Evolutionary conservation across 2,797 vertebrate species (phyloP).

Genomic region (Buceros bicornis): DNA sequence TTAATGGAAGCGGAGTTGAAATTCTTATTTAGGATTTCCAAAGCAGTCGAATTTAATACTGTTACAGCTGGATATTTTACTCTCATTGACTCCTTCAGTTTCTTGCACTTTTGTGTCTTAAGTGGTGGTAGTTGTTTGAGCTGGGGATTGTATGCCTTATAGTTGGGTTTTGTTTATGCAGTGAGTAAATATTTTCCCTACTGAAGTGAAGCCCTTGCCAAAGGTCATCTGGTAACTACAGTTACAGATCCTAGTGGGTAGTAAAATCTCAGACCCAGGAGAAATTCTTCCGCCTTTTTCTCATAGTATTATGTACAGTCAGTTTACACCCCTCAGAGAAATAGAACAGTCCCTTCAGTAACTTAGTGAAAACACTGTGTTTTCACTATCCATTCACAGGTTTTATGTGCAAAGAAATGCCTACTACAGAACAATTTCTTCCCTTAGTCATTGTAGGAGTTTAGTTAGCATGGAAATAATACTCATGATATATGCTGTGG

Average conservation of each 20-base stretch:
- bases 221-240: conserved; percentile 36
- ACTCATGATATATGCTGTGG: neutral
- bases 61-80: neutral
- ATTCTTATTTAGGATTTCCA: neutral
- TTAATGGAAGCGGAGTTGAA: neutral
- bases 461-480: neutral
- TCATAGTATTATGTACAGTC: neutral
- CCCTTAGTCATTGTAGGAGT: neutral
- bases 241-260: neutral
- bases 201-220: conserved; percentile 18
- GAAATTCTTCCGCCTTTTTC: conserved; percentile 12
- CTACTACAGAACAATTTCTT: neutral
- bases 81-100: neutral
- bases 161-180: conserved; percentile 44
- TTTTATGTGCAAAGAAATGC: neutral
- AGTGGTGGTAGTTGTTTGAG: neutral
- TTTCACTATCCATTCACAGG: neutral
- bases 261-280: neutral
- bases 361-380: neutral
- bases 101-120: neutral
- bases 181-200: conserved; percentile 31
- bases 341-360: neutral
- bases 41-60: neutral
- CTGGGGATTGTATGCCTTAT: neutral
- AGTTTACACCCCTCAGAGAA: neutral